phyloP scores from a whole-genome alignment of 1,140 invertebrate species.

The Paraescarpia echinospica region DNA sequence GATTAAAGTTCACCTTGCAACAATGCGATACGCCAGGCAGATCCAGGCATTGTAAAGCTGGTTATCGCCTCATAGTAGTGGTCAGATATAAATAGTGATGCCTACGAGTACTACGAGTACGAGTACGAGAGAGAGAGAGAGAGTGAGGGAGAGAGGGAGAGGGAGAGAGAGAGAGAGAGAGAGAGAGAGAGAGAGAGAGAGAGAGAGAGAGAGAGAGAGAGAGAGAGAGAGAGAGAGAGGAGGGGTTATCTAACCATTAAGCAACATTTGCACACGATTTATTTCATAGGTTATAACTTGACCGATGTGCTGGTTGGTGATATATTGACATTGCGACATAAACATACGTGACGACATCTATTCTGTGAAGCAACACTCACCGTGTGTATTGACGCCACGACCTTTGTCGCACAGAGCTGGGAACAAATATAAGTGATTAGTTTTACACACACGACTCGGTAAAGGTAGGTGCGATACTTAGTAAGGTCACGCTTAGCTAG shows the following conservation, averaged over 20 bases:
- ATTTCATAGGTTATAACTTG: too few relatives aligned
- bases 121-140: too few relatives aligned
- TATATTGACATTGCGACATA: not conserved
- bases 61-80: too few relatives aligned
- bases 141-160: too few relatives aligned
- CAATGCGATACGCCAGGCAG: too few relatives aligned
- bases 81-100: too few relatives aligned
- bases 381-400: not conserved
- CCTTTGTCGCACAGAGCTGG: conserved; percentile 5
- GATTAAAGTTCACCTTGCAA: too few relatives aligned
- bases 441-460: not conserved
- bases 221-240: conserved; percentile 26
- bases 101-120: too few relatives aligned
- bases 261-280: too few relatives aligned
- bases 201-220: conserved; percentile 27
- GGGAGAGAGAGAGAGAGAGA: conserved; percentile 16
- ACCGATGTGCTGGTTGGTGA: not conserved
- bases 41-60: too few relatives aligned
- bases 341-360: not conserved
- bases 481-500: not conserved
- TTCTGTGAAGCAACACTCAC: not conserved
- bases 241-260: too few relatives aligned
- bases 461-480: not conserved
- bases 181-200: conserved; percentile 29
- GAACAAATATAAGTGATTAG: not conserved